These are phyloP conservation scores for Slavum lentiscoides DNA, from an alignment of 2,888 invertebrate genomes.

Conservation along the genomic window DNA sequence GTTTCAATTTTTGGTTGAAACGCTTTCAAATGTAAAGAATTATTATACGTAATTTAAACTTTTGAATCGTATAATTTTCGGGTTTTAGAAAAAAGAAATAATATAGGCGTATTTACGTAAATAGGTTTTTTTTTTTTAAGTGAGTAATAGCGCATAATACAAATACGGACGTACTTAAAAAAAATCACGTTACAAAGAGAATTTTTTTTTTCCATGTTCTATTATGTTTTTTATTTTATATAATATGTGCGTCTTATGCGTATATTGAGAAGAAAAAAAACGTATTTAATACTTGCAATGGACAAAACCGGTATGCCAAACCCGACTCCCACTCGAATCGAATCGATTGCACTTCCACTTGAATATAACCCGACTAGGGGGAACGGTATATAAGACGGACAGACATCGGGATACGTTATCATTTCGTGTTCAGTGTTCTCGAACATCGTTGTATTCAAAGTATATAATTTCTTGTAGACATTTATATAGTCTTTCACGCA, in stretches of 20 bases:
- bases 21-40: no score
- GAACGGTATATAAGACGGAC: slow-evolving; percentile 32
- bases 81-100: no score
- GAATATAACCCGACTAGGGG: neutral
- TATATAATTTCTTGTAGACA: neutral
- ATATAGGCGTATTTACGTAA: no score
- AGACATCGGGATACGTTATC: neutral
- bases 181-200: no score
- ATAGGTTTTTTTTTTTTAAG: no score
- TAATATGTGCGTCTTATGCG: neutral
- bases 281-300: neutral
- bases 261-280: no score
- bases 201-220: no score
- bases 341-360: neutral
- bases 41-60: no score
- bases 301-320: slow-evolving; percentile 27
- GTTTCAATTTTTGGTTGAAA: no score
- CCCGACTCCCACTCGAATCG: slow-evolving; percentile 11
- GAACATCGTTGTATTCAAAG: neutral
- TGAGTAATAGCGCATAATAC: no score
- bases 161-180: no score
- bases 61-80: no score
- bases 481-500: neutral
- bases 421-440: neutral
- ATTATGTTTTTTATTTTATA: neutral